Evolutionary conservation across 2,888 invertebrate genomes (phyloP), one percentile per base, ranked within the genome.

Genomic region (Lacanobia oleracea): DNA sequence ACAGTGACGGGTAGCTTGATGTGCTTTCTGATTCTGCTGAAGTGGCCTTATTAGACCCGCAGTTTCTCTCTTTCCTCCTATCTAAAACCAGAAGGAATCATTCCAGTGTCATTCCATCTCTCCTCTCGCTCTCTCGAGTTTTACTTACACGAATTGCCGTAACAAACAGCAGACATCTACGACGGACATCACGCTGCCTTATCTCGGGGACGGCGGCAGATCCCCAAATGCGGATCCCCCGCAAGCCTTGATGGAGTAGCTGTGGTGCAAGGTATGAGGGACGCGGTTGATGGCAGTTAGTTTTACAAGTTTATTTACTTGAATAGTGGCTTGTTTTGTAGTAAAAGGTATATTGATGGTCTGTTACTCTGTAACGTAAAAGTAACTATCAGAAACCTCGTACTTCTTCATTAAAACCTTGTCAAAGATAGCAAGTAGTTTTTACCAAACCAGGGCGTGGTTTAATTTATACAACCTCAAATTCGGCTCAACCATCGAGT

Each of bases 221-320:
- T 75, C 80, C 74, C 82, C 80, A 63, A 85, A 85, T 83, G 57
- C 57, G 79, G 61, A 82, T 79, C 83, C 84, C 79, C 80, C 66
- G 66, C 80, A 72, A 77, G 72, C 79, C 85, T 82, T 84, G 83
- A 83, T 82, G 78, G 79, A 64, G 65, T 59, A 21, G 64, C 3
- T 16, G 50, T 50, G 79, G 82, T 71, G 21, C 71, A 77, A 79
- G 60, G 1, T 43, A 70, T 12, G 56, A 50, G 21, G 1, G 1
- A n/a, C 8, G 21, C 45, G 51, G 23, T 8, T 5, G 21, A 23
- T 23, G 21, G 5, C 16, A 9, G 12, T 53, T 45, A 16, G n/a
- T 12, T 6, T 23, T 51, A 1, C 1, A 51, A 51, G 23, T 51
- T 21, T 50, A 50, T 50, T 51, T 45, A 5, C 45, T 45, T 45